Evolutionary conservation across 2,888 invertebrate genomes (phyloP), one percentile per base, ranked within the genome.

Genomic region (Germaria angustata): DNA sequence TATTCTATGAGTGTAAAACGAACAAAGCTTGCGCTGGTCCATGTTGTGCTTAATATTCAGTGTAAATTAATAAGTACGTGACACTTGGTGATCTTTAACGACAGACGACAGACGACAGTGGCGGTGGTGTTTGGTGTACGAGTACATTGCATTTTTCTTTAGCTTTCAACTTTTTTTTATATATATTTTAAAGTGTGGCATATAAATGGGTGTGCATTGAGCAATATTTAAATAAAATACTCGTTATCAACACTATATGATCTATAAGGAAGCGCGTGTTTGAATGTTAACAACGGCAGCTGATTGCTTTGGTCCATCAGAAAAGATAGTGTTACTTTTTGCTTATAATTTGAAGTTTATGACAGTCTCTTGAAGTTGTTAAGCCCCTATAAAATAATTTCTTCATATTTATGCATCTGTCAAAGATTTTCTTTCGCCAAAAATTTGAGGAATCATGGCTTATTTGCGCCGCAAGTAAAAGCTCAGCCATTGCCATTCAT

Each of bases 21-120:
- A 20, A n/a, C 2, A 20, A 39, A 72, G 13, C 51, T 51, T 7
- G 20, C 36, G 28, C 39, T 39, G 63, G 63, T 22, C 61, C 61
- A 63, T 69, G 69, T 57, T 73, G 41, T 65, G 32, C 65, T 77
- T 61, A 82, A 82, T 79, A 79, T 71, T 66, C 69, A 71, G 71
- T 66, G 75, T 75, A 82, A 79, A 82, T 79, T 82, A 82, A 71
- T 82, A 79, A 82, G 79, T 82, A 82, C 79, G 82, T 82, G 82
- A 82, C 82, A 79, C 71, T 71, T 66, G 79, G 75, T 61, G 79
- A 82, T 82, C 82, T 82, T 75, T 71, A 57, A 57, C 51, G 79
- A 81, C 63, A 46, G 36, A 57, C 51, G 79, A 81, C 63, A 46
- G 36, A 51, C 51, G 17, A 17, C 57, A n/a, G 44, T 24, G 34